phyloP scores from a whole-genome alignment of 2,113 vertebrate genomes.

The Propithecus coquereli region DNA sequence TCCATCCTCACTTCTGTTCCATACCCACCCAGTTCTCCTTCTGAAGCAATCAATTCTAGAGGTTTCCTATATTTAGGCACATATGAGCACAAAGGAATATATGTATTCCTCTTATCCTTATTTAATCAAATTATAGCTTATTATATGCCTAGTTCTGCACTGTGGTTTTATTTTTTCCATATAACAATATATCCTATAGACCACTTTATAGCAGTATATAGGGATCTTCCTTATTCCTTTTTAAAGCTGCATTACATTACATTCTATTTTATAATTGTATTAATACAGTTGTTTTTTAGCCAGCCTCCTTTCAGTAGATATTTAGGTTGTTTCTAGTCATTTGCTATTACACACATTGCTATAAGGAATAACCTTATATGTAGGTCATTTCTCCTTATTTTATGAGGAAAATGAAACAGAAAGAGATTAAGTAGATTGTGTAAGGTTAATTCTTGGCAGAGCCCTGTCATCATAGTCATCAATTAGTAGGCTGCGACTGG shows the following conservation, averaged over 20 bases:
- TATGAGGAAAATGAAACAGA: conserved; percentile 42
- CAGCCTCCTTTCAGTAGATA: not conserved
- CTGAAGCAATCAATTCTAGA: not conserved
- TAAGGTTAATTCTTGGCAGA: conserved; percentile 24
- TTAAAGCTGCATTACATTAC: not conserved
- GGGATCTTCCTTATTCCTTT: not conserved
- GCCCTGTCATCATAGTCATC: not conserved
- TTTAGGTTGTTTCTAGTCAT: conserved; percentile 33
- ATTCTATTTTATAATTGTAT: not conserved
- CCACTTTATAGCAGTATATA: not conserved
- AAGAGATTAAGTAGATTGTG: not conserved
- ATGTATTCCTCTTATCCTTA: not conserved
- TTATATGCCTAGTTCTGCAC: not conserved
- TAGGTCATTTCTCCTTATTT: conserved; percentile 1
- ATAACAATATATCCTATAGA: not conserved
- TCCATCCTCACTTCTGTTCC: not conserved
- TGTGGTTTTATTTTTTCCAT: not conserved
- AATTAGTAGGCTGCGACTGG: not conserved
- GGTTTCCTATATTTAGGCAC: not conserved
- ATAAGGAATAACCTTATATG: not conserved
- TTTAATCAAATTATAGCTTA: not conserved
- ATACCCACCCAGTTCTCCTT: not conserved
- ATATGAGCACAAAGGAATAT: not conserved
- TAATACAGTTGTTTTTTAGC: not conserved
- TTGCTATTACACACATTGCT: not conserved